Conservation (phyloP, 2,888 invertebrate genomes). For the Xiphydria camelus region DNA sequence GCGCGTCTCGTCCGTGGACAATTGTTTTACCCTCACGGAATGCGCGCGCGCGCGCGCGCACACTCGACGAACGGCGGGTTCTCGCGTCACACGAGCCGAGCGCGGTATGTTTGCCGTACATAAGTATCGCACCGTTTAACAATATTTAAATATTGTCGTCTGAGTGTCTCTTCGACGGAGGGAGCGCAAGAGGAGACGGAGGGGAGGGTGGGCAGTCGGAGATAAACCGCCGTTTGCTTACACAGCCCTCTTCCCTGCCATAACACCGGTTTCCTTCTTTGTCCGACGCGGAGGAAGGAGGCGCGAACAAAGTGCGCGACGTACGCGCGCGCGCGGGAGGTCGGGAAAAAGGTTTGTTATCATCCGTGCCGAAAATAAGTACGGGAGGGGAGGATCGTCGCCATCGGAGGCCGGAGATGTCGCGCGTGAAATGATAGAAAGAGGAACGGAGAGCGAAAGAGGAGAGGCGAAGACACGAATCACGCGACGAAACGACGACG, state of each 20-base stretch:
- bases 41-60: slow-evolving; percentile 3
- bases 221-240: slow-evolving; percentile 47
- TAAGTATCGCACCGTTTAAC: slow-evolving; percentile 44
- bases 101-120: slow-evolving; percentile 36
- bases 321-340: too few relatives aligned
- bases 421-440: too few relatives aligned
- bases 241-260: slow-evolving; percentile 37
- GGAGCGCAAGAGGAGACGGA: too few relatives aligned
- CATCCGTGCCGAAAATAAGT: background rate
- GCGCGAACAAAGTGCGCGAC: background rate
- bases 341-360: background rate
- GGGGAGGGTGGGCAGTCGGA: slow-evolving; percentile 30
- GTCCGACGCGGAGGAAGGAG: background rate
- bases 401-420: too few relatives aligned
- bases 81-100: background rate
- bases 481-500: too few relatives aligned
- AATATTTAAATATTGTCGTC: slow-evolving; percentile 51
- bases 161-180: slow-evolving; percentile 30
- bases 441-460: too few relatives aligned
- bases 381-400: background rate
- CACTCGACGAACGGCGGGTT: slow-evolving; percentile 8
- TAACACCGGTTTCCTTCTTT: slow-evolving; percentile 18
- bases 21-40: slow-evolving; percentile 12
- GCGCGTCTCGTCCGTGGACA: slow-evolving; percentile 8
- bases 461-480: too few relatives aligned